A percentile compares a stretch with the other conserved stretches of the same genome.
Evolutionary conservation across 1,140 invertebrate genomes (phyloP).

Genomic region (Acromyrmex charruanus): DNA sequence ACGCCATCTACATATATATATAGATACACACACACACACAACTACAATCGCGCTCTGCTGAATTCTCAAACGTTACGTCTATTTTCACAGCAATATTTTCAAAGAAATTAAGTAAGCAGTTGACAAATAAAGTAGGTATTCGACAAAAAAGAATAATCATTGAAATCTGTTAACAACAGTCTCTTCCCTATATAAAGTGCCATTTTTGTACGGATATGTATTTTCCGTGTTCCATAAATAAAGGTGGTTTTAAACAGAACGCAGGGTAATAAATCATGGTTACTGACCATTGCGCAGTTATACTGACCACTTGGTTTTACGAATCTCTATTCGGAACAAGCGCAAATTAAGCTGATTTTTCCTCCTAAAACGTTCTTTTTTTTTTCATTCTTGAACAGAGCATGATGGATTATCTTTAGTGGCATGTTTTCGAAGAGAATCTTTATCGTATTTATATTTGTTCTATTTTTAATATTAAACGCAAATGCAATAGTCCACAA

Average conservation of each 20-base stretch:
- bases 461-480: neutral
- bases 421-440: neutral
- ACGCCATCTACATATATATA: too few relatives aligned
- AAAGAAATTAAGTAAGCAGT: neutral
- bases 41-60: neutral
- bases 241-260: constrained; percentile 5
- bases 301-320: constrained; percentile 39
- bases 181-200: neutral
- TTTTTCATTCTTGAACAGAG: constrained; percentile 21
- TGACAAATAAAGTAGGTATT: neutral
- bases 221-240: constrained; percentile 27
- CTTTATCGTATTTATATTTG: neutral
- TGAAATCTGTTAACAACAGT: neutral
- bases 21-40: neutral
- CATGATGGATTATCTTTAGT: constrained; percentile 14
- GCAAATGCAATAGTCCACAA: neutral
- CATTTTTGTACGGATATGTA: constrained; percentile 19
- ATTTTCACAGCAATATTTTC: neutral
- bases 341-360: constrained; percentile 42
- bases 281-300: constrained; percentile 18
- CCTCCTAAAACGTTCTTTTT: neutral
- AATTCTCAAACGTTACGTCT: neutral
- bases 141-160: neutral
- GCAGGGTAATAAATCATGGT: constrained; percentile 29
- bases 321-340: constrained; percentile 36